Conservation (phyloP, 1,140 invertebrate genomes). For the Nephotettix cincticeps region DNA sequence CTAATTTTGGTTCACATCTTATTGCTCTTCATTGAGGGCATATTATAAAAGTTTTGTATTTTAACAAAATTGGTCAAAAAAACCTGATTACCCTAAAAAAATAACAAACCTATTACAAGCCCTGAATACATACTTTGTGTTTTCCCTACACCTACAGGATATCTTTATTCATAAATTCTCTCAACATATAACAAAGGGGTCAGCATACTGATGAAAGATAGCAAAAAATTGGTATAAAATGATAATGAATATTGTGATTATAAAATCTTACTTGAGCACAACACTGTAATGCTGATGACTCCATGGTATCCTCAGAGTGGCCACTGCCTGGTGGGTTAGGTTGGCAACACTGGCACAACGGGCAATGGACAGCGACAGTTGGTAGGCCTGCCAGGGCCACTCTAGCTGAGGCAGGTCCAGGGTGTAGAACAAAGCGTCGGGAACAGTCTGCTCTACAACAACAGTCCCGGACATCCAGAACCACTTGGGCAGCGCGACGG, state of each 20-base stretch:
- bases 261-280: slow-evolving; percentile 27
- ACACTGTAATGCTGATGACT: slow-evolving; percentile 32
- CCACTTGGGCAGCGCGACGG: not conserved
- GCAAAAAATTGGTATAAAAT: too few relatives aligned
- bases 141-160: too few relatives aligned
- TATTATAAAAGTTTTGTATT: too few relatives aligned
- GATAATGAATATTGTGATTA: not conserved
- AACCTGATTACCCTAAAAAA: too few relatives aligned
- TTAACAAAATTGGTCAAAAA: too few relatives aligned
- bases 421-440: slow-evolving; percentile 58
- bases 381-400: slow-evolving; percentile 58
- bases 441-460: slow-evolving; percentile 51
- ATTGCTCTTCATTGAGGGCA: too few relatives aligned
- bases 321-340: slow-evolving; percentile 24
- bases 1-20: too few relatives aligned
- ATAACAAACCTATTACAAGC: too few relatives aligned
- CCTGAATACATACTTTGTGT: too few relatives aligned
- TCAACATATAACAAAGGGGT: too few relatives aligned
- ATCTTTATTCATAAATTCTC: too few relatives aligned
- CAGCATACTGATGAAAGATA: too few relatives aligned
- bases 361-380: slow-evolving; percentile 55
- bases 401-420: slow-evolving; percentile 56
- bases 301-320: slow-evolving; percentile 36
- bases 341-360: slow-evolving; percentile 34
- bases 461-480: not conserved